A percentile compares a stretch with the other conserved stretches of the same genome.
Conservation (phyloP, 1,140 invertebrate genomes). For the Rhagoletis pomonella region DNA sequence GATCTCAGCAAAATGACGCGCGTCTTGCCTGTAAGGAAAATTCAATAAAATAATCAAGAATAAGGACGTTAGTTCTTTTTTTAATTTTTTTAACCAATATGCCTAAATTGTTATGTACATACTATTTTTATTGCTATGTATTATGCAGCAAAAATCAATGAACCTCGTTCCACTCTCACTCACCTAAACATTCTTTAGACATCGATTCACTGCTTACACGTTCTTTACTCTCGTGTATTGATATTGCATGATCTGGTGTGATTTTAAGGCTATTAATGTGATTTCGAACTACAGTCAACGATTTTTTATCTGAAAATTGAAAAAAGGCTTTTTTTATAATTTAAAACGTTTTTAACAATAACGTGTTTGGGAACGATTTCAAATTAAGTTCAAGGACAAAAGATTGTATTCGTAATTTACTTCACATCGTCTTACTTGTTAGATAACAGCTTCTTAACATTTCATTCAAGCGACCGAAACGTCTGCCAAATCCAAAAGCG, state of each 20-base stretch:
- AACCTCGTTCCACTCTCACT: not conserved
- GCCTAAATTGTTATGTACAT: not conserved
- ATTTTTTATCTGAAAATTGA: not conserved
- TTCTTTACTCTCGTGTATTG: not conserved
- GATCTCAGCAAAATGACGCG: slow-evolving; percentile 40
- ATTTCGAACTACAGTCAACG: not conserved
- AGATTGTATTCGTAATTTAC: no score
- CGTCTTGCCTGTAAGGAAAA: not conserved
- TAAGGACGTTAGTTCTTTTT: no score
- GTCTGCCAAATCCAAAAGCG: not conserved
- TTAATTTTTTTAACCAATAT: not conserved
- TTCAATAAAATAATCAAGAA: not conserved
- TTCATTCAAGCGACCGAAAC: not conserved
- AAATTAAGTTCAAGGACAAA: not conserved
- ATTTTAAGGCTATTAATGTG: slow-evolving; percentile 24
- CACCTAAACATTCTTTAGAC: not conserved
- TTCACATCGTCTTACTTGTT: not conserved
- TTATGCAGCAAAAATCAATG: no score
- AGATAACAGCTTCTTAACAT: not conserved
- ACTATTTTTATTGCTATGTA: not conserved
- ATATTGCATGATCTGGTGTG: not conserved
- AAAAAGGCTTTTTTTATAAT: not conserved
- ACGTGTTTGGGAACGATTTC: not conserved
- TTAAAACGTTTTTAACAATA: not conserved
- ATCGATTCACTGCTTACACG: not conserved